These are phyloP conservation scores for Meda fulgida DNA, from an alignment of 2,797 vertebrate species.

Conservation along the genomic window DNA sequence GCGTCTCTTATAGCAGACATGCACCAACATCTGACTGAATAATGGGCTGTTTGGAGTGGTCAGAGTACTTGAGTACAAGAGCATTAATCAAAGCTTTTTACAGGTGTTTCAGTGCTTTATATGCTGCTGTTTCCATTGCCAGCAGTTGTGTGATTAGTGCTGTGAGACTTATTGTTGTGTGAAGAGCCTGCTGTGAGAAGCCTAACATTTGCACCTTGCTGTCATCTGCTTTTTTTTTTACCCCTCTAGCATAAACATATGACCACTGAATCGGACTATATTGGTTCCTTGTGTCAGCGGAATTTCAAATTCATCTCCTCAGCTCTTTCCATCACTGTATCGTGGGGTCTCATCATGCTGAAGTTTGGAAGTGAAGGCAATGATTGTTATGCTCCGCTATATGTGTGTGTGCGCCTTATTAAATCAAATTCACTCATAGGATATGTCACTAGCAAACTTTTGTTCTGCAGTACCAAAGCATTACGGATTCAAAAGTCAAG, in stretches of 20 bases:
- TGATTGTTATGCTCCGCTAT: no score
- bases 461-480: not conserved
- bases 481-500: not conserved
- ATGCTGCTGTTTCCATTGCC: slow-evolving; percentile 20
- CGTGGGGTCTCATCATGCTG: not conserved
- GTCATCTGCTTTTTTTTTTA: slow-evolving; percentile 15
- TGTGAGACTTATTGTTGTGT: slow-evolving; percentile 9
- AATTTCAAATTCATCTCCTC: slow-evolving; percentile 21
- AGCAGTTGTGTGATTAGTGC: slow-evolving; percentile 18
- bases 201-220: slow-evolving; percentile 24
- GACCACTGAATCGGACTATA: slow-evolving; percentile 1
- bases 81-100: slow-evolving; percentile 43
- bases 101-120: slow-evolving; percentile 20
- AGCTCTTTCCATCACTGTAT: slow-evolving; percentile 22
- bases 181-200: not conserved
- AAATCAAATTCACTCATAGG: not conserved
- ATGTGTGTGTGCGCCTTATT: not conserved
- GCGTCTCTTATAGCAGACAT: not conserved
- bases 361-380: not conserved
- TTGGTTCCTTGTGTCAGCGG: slow-evolving; percentile 23
- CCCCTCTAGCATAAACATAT: slow-evolving; percentile 2
- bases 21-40: slow-evolving; percentile 23
- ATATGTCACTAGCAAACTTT: not conserved
- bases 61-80: slow-evolving; percentile 8
- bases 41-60: slow-evolving; percentile 17